Evolutionary conservation across 2,888 invertebrate genomes (phyloP), one percentile per base, ranked within the genome.

Genomic region (Scelioninae gen. 1): DNA sequence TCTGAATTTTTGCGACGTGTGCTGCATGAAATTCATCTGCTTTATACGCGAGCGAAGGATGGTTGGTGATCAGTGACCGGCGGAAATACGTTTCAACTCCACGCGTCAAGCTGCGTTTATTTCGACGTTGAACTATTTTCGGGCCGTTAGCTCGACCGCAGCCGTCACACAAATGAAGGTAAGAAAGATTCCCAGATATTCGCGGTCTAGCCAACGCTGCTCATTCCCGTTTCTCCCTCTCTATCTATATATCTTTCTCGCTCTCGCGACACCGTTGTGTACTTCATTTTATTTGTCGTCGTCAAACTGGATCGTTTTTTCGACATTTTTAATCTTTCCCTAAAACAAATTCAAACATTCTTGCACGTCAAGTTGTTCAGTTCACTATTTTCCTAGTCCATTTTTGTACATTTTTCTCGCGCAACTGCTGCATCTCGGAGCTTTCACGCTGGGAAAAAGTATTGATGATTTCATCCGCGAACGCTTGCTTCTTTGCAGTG

Each of bases 381-480:
- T 4, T 34, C 49, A 38, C 0, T 6, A 8, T 38, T 9, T 38
- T 38, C 5, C 38, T 38, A 0, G 8, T 38, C 4, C 1, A 5
- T 38, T 38, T 38, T 38, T 1, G 10, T 38, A 1, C 1, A 10
- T 5, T 1, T 29, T 66, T 51, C 8, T 51, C 38, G 11, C 13
- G 15, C n/a, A n/a, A n/a, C n/a, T n/a, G 55, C 40, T 34, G 38
- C 31, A 4, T 45, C 11, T 29, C 47, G 53, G 13, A 11, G n/a
- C n/a, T n/a, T n/a, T n/a, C n/a, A n/a, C n/a, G n/a, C 56, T 60
- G 51, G 49, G 53, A 78, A 78, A 77, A 78, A 78, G 69, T 71
- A 78, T 78, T 71, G 71, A 78, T 55, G 63, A 78, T 62, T 77
- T 55, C 66, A 69, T 69, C 53, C 55, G 34, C 40, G 51, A 77